These are phyloP conservation scores for Rhopilema esculentum DNA, from an alignment of 30 jellyfish, hydroid and myxozoan species.

Conservation along the genomic window DNA sequence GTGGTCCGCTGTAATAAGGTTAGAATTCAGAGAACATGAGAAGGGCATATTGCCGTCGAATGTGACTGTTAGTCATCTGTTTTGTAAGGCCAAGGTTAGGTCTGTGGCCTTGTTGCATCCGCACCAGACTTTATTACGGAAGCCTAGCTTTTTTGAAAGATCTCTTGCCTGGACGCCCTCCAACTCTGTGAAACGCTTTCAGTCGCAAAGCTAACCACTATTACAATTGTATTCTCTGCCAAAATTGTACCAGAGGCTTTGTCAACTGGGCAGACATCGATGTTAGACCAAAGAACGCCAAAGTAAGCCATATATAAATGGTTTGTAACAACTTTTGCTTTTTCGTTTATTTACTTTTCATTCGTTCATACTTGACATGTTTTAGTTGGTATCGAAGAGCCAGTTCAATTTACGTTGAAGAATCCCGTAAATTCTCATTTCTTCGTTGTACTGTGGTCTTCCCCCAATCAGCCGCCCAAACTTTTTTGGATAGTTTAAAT, in stretches of 20 bases:
- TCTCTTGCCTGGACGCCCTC: background rate
- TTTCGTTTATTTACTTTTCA: too few relatives aligned
- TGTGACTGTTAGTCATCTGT: background rate
- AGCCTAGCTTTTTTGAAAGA: background rate
- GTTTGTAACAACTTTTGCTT: background rate
- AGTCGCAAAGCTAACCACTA: too few relatives aligned
- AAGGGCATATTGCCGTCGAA: slow-evolving; percentile 24
- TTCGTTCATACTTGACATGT: too few relatives aligned
- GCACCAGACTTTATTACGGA: background rate
- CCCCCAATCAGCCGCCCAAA: too few relatives aligned
- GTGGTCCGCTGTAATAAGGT: slow-evolving; percentile 58
- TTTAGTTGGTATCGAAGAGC: too few relatives aligned
- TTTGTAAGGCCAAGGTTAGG: background rate
- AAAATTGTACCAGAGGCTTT: background rate
- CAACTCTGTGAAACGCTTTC: background rate
- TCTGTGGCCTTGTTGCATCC: background rate
- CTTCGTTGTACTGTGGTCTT: too few relatives aligned
- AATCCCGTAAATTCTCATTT: too few relatives aligned
- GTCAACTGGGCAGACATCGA: background rate
- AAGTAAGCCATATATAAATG: background rate
- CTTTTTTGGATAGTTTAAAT: too few relatives aligned
- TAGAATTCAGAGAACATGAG: slow-evolving; percentile 63
- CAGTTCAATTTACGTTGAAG: too few relatives aligned
- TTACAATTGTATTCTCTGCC: background rate
- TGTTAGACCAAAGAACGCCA: background rate